Conservation (phyloP, 2,888 invertebrate genomes). For the Nomada ruficornis region DNA sequence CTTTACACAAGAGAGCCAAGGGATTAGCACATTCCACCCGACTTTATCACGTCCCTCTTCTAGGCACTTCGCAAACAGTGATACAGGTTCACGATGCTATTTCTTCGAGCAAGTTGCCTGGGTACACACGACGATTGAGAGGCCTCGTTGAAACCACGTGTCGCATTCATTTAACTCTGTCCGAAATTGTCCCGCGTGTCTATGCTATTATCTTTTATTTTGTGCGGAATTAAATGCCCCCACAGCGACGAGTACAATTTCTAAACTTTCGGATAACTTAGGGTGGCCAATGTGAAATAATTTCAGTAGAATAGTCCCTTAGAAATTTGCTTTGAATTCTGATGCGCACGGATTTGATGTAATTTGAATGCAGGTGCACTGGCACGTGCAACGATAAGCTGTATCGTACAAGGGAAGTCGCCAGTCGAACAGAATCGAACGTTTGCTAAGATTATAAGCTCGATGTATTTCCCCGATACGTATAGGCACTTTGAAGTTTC, state of each 20-base stretch:
- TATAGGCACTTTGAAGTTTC: slow-evolving; percentile 22
- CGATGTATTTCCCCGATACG: neutral
- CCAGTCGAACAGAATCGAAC: no score
- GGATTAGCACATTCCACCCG: slow-evolving; percentile 26
- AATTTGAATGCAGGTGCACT: no score
- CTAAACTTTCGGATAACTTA: no score
- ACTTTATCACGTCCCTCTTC: slow-evolving; percentile 23
- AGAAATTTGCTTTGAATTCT: no score
- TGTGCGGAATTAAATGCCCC: no score
- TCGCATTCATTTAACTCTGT: neutral
- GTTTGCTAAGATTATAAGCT: neutral
- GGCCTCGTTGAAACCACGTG: slow-evolving; percentile 16
- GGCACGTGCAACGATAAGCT: no score
- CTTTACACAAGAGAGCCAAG: slow-evolving; percentile 6
- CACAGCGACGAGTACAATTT: neutral
- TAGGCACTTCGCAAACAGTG: slow-evolving; percentile 41
- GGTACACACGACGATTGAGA: neutral
- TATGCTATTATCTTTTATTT: neutral
- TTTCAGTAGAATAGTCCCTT: no score
- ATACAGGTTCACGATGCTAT: slow-evolving; percentile 31
- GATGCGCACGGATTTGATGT: no score
- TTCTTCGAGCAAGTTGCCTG: neutral
- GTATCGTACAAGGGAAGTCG: no score
- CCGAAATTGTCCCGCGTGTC: neutral
- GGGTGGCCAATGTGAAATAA: no score